A percentile compares a stretch with the other conserved stretches of the same genome.
Conservation (phyloP, 2,113 vertebrate genomes). For the Labeo rohita region DNA sequence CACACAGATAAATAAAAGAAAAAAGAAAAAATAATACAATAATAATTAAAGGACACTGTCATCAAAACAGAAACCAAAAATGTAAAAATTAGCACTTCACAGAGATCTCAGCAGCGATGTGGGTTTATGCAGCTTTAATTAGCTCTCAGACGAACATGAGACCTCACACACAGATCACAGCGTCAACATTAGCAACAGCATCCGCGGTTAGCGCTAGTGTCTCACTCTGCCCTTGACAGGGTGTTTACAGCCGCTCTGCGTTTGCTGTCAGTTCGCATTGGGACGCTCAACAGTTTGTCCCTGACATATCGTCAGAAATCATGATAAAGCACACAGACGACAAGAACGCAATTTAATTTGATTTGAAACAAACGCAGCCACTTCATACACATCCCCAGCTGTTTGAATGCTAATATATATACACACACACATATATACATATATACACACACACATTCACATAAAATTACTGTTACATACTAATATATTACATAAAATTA, state of each 20-base stretch:
- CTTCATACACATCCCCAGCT: constrained; percentile 8
- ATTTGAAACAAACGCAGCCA: constrained; percentile 39
- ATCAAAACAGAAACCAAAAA: neutral
- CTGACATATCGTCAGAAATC: constrained; percentile 20
- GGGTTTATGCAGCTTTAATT: constrained; percentile 23
- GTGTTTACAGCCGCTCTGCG: neutral
- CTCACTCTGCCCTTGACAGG: neutral
- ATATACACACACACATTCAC: no score
- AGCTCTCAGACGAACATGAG: constrained; percentile 1
- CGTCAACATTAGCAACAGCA: neutral
- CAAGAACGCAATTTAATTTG: constrained; percentile 48
- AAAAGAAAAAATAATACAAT: neutral
- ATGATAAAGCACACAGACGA: constrained; percentile 29
- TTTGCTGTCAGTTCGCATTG: neutral
- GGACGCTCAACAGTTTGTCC: neutral
- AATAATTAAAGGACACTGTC: neutral
- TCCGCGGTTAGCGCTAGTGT: neutral
- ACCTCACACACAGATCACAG: neutral
- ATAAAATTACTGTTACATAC: no score
- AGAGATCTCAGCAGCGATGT: neutral
- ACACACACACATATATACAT: no score
- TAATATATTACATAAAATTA: no score
- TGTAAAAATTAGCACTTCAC: neutral
- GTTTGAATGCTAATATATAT: neutral
- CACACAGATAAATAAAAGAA: no score